phyloP scores from a whole-genome alignment of 2,888 invertebrate genomes.

The Cataglyphis rosenhaueri region DNA sequence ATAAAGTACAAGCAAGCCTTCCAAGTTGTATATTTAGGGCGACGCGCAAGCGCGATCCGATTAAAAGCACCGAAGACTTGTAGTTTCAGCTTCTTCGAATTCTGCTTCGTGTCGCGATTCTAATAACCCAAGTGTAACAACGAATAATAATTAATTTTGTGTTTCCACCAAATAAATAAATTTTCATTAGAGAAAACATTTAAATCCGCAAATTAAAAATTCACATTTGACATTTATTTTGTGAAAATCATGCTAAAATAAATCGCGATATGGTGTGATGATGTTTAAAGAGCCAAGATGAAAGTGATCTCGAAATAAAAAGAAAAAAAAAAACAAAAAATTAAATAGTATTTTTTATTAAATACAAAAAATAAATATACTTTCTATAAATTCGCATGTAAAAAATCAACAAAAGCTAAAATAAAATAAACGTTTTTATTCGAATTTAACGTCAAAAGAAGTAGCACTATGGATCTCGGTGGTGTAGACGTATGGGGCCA shows the following conservation, averaged over 20 bases:
- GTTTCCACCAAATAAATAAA: background rate
- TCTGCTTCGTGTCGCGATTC: conserved; percentile 61
- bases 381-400: background rate
- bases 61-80: conserved; percentile 79
- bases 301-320: conserved; percentile 25
- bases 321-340: background rate
- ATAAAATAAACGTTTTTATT: background rate
- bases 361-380: background rate
- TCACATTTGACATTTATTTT: background rate
- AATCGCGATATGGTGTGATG: background rate
- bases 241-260: background rate
- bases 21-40: conserved; percentile 83
- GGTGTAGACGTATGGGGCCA: conserved; percentile 95
- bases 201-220: background rate
- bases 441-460: conserved; percentile 39
- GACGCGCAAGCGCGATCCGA: conserved; percentile 83
- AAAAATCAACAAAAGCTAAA: background rate
- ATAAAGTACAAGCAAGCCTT: conserved; percentile 78
- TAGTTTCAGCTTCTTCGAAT: conserved; percentile 69
- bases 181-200: background rate
- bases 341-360: background rate
- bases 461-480: conserved; percentile 88
- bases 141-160: background rate
- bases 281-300: conserved; percentile 4
- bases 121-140: conserved; percentile 19